phyloP scores from a whole-genome alignment of 1,140 invertebrate genomes.

The Wasmannia auropunctata region DNA sequence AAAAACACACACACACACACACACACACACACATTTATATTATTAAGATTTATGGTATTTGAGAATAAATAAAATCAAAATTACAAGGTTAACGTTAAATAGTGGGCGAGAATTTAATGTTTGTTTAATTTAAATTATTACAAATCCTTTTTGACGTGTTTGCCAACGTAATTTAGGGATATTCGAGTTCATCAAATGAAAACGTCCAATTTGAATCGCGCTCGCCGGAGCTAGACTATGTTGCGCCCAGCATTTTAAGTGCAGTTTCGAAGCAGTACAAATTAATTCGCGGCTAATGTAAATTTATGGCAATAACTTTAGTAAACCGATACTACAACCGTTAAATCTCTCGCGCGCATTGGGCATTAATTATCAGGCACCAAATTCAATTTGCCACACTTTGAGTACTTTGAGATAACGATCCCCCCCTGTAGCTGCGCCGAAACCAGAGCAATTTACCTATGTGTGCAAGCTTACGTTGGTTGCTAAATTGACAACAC shows the following conservation, averaged over 20 bases:
- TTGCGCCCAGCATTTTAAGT: slow-evolving; percentile 11
- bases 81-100: neutral
- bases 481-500: slow-evolving; percentile 51
- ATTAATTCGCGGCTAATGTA: slow-evolving; percentile 46
- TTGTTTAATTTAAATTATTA: neutral
- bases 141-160: neutral
- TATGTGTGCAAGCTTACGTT: slow-evolving; percentile 2
- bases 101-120: neutral
- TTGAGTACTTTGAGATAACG: slow-evolving; percentile 48
- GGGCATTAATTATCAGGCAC: slow-evolving; percentile 48
- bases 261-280: neutral
- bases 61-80: neutral
- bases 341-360: slow-evolving; percentile 44
- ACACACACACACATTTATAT: too few relatives aligned
- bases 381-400: slow-evolving; percentile 39
- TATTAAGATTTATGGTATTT: neutral
- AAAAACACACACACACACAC: too few relatives aligned
- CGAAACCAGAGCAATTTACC: slow-evolving; percentile 41
- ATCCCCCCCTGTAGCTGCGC: slow-evolving; percentile 30
- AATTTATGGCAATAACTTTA: slow-evolving; percentile 48
- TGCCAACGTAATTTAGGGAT: neutral
- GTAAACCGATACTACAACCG: slow-evolving; percentile 50
- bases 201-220: neutral
- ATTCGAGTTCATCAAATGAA: neutral
- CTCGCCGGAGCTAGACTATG: neutral